Evolutionary conservation across 1,140 invertebrate genomes (phyloP), one percentile per base, ranked within the genome.

Genomic region (Tetramorium simillimum): DNA sequence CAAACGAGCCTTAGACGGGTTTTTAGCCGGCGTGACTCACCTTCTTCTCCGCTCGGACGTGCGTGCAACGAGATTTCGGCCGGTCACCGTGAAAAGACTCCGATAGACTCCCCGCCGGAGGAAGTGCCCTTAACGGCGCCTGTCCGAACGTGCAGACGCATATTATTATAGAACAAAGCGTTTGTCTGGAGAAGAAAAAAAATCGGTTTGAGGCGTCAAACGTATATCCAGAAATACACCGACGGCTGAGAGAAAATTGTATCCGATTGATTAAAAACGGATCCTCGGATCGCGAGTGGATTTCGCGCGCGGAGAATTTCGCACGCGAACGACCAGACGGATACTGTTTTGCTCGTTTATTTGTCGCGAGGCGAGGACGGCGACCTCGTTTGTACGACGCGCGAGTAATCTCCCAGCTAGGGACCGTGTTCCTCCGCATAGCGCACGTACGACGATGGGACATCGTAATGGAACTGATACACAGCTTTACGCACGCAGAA

Each of bases 1-100:
- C 75, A 58, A 86, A 81, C 85, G 76, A 80, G 73, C 75, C 75
- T 58, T 80, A 69, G 62, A 80, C 84, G 62, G 63, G 76, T 86
- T 86, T 86, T 86, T 69, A 58, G 85, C 40, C 62, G 76, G 60
- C 73, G 46, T 85, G 82, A 85, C 82, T 85, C 82, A 85, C 46
- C 53, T 33, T 84, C 51, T 60, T 60, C 53, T 62, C 7, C 56
- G 40, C n/a, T 63, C 58, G 21, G 33, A 65, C 62, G 58, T 75
- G 46, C 69, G 10, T 49, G 24, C 81, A 62, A 77, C 70, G 56
- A 85, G 86, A 86, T 88, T 33, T 86, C 86, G 85, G 53, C 60
- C 78, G 77, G 40, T 65, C 62, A 80, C 62, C 84, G 72, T 86
- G 67, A 88, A 86, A 88, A 21, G 40, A 16, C 72, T 69, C 46